Evolutionary conservation across 37 sponge, comb jelly and placozoan genomes (phyloP).

Genomic region (Geodia barretti): DNA sequence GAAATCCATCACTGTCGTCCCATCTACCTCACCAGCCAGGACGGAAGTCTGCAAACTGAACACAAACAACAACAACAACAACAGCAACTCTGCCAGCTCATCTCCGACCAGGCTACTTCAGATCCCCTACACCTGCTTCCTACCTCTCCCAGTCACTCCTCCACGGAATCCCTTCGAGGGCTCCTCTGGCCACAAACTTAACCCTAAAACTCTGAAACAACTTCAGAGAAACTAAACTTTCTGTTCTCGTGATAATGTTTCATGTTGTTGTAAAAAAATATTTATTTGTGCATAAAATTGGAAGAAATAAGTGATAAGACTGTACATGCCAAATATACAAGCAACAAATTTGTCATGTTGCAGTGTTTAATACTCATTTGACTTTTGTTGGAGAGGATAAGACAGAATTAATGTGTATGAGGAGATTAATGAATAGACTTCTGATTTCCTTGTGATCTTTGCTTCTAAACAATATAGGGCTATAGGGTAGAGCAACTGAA

Average conservation of each 20-base stretch:
- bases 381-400: too few relatives aligned
- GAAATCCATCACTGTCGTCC: background rate
- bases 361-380: too few relatives aligned
- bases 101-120: constrained; percentile 45
- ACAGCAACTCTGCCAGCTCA: constrained; percentile 28
- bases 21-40: background rate
- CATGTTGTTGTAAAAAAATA: background rate
- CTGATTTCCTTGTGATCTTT: too few relatives aligned
- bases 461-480: background rate
- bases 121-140: constrained; percentile 25
- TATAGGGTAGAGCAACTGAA: background rate
- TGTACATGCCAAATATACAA: background rate
- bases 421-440: background rate
- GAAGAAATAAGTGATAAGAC: background rate
- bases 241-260: background rate
- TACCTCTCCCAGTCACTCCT: constrained; percentile 63
- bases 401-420: too few relatives aligned
- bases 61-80: constrained; percentile 14
- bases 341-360: too few relatives aligned
- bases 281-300: background rate
- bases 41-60: background rate
- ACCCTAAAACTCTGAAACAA: constrained; percentile 67
- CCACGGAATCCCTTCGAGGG: constrained; percentile 71
- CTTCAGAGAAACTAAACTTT: constrained; percentile 24
- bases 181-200: constrained; percentile 4